Percentiles rank a stretch among this genome's conserved stretches.
These are phyloP conservation scores for Synergus japonicus DNA, from an alignment of 2,888 invertebrate species.

Conservation along the genomic window DNA sequence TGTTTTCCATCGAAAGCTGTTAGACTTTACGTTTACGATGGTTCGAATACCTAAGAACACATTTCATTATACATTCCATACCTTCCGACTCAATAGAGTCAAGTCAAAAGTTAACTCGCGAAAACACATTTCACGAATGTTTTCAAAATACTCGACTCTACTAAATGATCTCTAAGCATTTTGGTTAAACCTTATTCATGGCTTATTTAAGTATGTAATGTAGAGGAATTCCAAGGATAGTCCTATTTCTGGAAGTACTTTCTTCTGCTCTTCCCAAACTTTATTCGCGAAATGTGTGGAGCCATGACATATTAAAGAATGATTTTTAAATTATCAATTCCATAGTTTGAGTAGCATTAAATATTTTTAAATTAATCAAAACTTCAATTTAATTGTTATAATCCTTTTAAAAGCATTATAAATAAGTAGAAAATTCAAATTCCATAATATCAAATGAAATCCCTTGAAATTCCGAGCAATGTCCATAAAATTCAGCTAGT, in stretches of 20 bases:
- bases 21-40: conserved; percentile 71
- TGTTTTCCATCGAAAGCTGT: conserved; percentile 75
- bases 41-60: conserved; percentile 70
- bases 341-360: too few relatives aligned
- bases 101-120: conserved; percentile 37
- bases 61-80: conserved; percentile 63
- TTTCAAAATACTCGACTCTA: conserved; percentile 47
- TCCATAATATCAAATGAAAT: background rate
- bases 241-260: conserved; percentile 7
- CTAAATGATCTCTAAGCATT: background rate
- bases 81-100: conserved; percentile 47
- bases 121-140: conserved; percentile 40
- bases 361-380: too few relatives aligned
- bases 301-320: too few relatives aligned
- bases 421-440: too few relatives aligned
- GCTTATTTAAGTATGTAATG: conserved; percentile 2
- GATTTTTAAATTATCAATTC: too few relatives aligned
- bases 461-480: too few relatives aligned
- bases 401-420: background rate
- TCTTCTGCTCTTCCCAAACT: background rate
- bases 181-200: background rate
- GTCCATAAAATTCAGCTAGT: background rate
- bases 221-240: conserved; percentile 2
- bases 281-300: background rate
- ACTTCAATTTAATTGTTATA: background rate